Conservation (phyloP, 1,140 invertebrate species). For the Solenopsis fugax region DNA sequence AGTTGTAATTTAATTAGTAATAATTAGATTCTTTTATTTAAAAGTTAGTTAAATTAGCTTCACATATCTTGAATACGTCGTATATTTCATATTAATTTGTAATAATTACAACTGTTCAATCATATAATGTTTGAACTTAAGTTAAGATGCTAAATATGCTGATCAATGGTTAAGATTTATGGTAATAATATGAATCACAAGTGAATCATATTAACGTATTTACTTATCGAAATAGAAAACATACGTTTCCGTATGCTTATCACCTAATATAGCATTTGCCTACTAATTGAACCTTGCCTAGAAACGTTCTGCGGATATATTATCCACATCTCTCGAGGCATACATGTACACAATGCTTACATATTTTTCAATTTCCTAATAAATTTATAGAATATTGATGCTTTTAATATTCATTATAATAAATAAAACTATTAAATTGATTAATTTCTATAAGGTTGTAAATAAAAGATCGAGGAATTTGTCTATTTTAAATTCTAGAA, state of each 20-base stretch:
- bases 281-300: not conserved
- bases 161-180: not conserved
- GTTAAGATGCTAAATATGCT: not conserved
- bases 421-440: too few species aligned
- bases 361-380: not conserved
- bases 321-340: too few species aligned
- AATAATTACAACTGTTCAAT: not conserved
- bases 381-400: not conserved
- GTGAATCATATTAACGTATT: not conserved
- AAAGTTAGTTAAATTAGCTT: not conserved
- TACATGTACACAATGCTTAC: not conserved
- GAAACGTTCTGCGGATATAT: not conserved
- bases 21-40: not conserved
- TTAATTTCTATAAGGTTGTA: too few species aligned
- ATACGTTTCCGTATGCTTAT: not conserved
- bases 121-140: not conserved
- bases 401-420: too few species aligned
- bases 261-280: not conserved
- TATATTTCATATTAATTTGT: not conserved
- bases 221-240: slow-evolving; percentile 11
- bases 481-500: not conserved
- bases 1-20: too few species aligned
- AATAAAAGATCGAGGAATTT: not conserved
- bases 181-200: not conserved
- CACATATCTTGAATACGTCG: not conserved